Percentiles rank a stretch among this genome's conserved stretches.
These are phyloP conservation scores for Rhabdomys pumilio DNA, from an alignment of 2,797 vertebrate species.

Conservation along the genomic window DNA sequence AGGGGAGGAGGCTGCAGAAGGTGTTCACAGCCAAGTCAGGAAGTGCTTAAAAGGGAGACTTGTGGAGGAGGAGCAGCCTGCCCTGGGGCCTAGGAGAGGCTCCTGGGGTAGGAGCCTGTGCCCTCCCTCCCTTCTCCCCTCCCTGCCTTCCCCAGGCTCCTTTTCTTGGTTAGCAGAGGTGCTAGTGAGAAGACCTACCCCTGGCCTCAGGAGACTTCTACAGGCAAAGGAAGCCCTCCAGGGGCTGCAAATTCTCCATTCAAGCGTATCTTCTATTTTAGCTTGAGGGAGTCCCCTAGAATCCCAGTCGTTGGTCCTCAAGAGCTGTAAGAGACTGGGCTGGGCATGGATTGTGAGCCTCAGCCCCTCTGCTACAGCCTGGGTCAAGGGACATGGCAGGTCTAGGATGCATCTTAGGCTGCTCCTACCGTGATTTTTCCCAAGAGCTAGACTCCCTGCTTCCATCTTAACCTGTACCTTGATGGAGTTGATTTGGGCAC, in stretches of 20 bases:
- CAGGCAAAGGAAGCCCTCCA: background rate
- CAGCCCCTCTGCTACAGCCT: background rate
- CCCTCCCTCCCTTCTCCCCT: too few relatives aligned
- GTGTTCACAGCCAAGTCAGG: constrained; percentile 51
- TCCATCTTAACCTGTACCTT: background rate
- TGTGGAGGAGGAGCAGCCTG: constrained; percentile 54
- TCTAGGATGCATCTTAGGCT: too few relatives aligned
- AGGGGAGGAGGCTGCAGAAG: constrained; percentile 49
- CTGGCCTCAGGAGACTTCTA: too few relatives aligned
- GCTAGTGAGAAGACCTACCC: background rate
- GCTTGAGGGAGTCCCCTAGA: background rate
- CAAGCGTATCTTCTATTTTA: background rate
- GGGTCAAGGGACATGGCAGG: background rate
- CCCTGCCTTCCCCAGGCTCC: background rate
- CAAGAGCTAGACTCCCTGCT: background rate
- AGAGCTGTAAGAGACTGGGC: background rate
- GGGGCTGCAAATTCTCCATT: background rate
- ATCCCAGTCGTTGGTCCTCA: background rate
- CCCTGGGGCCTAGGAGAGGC: background rate
- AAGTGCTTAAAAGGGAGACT: constrained; percentile 43
- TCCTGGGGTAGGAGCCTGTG: background rate
- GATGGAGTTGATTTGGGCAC: background rate
- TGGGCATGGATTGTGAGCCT: background rate
- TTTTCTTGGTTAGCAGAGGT: background rate
- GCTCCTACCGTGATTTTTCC: background rate